Evolutionary conservation across 1,140 invertebrate genomes (phyloP), one percentile per base, ranked within the genome.

Genomic region (Homalodisca vitripennis): DNA sequence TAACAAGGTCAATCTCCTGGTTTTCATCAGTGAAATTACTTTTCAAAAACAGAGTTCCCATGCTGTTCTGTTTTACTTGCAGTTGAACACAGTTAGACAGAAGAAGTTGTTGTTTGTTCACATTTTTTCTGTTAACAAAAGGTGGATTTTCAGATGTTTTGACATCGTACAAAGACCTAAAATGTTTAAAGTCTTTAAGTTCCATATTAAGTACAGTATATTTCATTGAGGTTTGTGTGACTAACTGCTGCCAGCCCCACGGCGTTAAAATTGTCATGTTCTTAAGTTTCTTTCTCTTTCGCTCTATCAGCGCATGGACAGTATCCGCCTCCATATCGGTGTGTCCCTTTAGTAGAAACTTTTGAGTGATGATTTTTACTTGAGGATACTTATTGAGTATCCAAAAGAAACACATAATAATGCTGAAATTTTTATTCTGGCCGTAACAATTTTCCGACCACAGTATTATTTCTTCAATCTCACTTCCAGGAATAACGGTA

Each of bases 1-100:
- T 69, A 22, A 69, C 68, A 29, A 69, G 27, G 68, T 69, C 68
- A 64, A 69, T 48, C 68, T 69, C 29, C n/a, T 64, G 57, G 68
- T 64, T 64, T 64, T 57, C 68, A 46, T 48, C 68, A 64, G 2
- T 29, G 26, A 69, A 69, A 69, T 69, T 17, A 24, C 2, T 47
- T 64, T 63, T 69, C 10, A 63, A 65, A 69, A 65, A 69, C 51
- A 70, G 63, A 32, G 32, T 65, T 66, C 48, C 68, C 6, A 70
- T 29, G 41, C 32, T 48, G 3, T 70, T 6, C 31, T 70, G 62
- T 32, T 66, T 24, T n/a, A 66, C 62, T 66, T 70, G 29, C 24
- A 70, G 22, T 31, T 70, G 68, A 53, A 62, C 68, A 70, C 68
- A 66, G 22, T 3, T 24, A 14, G 64, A 62, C 27, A 70, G 26